Evolutionary conservation across 2,797 vertebrate genomes (phyloP), one percentile per base, ranked within the genome.

Genomic region (Cuniculus paca): DNA sequence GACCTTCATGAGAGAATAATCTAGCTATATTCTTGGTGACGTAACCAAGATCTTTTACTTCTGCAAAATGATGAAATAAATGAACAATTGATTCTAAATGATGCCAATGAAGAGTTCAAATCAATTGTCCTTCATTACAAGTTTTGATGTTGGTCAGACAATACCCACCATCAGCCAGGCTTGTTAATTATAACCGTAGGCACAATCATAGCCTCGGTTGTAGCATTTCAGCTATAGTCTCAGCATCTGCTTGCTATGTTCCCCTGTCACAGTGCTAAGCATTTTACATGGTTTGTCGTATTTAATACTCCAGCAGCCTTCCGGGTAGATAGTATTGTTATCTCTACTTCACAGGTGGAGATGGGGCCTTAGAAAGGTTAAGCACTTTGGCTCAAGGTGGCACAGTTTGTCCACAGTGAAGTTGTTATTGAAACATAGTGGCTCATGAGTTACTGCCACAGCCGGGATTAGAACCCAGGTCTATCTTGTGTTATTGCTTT

Each of bases 21-120:
- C 56, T 52, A 93, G 48, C 50, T 3, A 12, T 11, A 8, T 54
- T 83, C 42, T 86, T 94, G 24, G 24, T 70, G 10, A 90, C 22
- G 36, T 80, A 80, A 82, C 42, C 77, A 77, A 82, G 34, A 10
- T 90, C 56, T 63, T 0, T 56, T 80, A 61, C 36, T 88, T 94
- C 72, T 91, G 39, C 61, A 80, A 79, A 70, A 70, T 58, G 60
- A 16, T 31, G 42, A 84, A 1, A 24, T 90, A 24, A 16, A 16
- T 28, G 54, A 36, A 12, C 39, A 60, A n/a, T 34, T 39, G 28
- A 86, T 91, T 95, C 58, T 83, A 75, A 92, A 42, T 88, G 56
- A 52, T 70, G n/a, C 36, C 50, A 34, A 36, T 48, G 26, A 48
- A 48, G 26, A 75, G 42, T 48, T 75, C 42, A 14, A 28, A 74